phyloP scores from a whole-genome alignment of 2,888 invertebrate genomes.

The Amphiduros pacificus region DNA sequence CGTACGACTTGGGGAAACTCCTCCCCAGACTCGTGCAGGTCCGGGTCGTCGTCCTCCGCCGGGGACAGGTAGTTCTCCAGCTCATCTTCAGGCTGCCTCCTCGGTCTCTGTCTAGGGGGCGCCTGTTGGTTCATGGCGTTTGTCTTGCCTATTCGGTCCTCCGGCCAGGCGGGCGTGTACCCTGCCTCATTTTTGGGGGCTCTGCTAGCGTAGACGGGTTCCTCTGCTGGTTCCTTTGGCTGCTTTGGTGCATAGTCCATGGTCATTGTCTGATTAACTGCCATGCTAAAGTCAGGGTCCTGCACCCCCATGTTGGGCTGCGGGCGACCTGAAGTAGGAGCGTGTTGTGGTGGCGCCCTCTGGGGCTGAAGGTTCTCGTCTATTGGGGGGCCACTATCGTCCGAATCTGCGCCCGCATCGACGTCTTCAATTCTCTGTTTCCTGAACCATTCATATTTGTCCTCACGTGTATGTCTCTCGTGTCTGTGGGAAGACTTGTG shows the following conservation, averaged over 20 bases:
- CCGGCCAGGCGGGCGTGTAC: not conserved
- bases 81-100: not conserved
- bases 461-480: no score
- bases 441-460: slow-evolving; percentile 1
- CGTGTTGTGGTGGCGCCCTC: no score
- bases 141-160: not conserved
- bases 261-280: slow-evolving; percentile 32
- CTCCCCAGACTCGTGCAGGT: slow-evolving; percentile 16
- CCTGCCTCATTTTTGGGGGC: not conserved
- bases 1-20: slow-evolving; percentile 28
- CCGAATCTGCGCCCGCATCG: not conserved
- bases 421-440: not conserved
- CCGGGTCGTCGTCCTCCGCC: slow-evolving; percentile 11
- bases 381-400: not conserved
- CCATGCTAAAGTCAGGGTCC: slow-evolving; percentile 25
- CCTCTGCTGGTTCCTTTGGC: not conserved
- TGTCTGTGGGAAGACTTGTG: no score
- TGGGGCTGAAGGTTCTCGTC: not conserved
- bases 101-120: not conserved
- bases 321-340: not conserved
- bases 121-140: not conserved
- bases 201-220: not conserved
- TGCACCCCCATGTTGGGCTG: not conserved
- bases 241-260: slow-evolving; percentile 27
- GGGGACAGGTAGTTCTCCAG: not conserved